Percentiles rank a stretch among this genome's conserved stretches.
Conservation (phyloP, 2,888 invertebrate genomes). For the Iphiclides podalirius region DNA sequence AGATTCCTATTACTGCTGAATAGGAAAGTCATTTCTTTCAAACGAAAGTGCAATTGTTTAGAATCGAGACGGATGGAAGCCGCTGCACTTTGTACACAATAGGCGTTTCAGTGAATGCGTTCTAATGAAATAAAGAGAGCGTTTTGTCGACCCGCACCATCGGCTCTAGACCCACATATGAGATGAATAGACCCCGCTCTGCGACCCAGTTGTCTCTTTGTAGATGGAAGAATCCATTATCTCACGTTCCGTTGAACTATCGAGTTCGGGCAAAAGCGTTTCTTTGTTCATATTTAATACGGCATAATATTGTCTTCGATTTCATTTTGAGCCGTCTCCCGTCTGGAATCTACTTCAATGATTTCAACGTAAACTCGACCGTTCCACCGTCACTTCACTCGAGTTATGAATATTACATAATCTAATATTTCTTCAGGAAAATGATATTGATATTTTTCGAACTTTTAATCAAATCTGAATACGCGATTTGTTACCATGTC, state of each 20-base stretch:
- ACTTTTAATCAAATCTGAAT: no score
- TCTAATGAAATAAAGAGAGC: slow-evolving; percentile 68
- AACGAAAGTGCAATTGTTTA: slow-evolving; percentile 23
- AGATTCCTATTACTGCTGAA: slow-evolving; percentile 12
- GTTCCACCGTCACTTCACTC: no score
- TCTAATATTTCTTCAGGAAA: no score
- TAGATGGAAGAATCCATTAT: slow-evolving; percentile 23
- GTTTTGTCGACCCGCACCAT: slow-evolving; percentile 50
- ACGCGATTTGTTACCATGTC: no score
- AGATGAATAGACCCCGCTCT: slow-evolving; percentile 19
- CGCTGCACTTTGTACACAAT: slow-evolving; percentile 23
- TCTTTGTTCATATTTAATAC: slow-evolving; percentile 20
- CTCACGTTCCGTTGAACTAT: slow-evolving; percentile 20
- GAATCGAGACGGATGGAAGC: slow-evolving; percentile 17
- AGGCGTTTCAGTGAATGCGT: slow-evolving; percentile 28
- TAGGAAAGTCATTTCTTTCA: slow-evolving; percentile 20
- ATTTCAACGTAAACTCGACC: no score
- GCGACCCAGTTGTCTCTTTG: slow-evolving; percentile 20
- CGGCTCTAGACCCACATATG: slow-evolving; percentile 41
- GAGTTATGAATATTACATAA: no score
- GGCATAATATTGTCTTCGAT: slow-evolving; percentile 12
- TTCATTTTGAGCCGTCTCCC: slow-evolving; percentile 5
- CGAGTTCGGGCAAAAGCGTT: slow-evolving; percentile 7
- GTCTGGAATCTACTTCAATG: no score
- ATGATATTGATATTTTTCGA: no score